Conservation (phyloP, 2,797 vertebrate genomes). For the Nasua narica region DNA sequence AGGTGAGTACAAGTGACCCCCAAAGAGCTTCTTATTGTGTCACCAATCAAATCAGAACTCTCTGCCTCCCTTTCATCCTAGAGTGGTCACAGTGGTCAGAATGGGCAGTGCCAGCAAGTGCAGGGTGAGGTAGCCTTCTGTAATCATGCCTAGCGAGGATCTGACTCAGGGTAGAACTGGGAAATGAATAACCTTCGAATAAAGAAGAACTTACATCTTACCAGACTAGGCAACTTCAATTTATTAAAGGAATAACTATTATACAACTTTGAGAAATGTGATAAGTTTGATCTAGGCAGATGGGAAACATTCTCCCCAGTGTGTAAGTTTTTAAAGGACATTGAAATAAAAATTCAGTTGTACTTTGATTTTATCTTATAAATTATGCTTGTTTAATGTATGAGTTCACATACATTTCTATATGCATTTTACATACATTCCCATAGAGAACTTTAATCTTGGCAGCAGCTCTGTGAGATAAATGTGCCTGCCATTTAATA, state of each 20-base stretch:
- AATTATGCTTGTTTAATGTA: not conserved
- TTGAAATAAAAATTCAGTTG: not conserved
- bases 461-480: not conserved
- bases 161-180: not conserved
- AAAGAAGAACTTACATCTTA: not conserved
- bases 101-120: not conserved
- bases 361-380: not conserved
- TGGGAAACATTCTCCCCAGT: not conserved
- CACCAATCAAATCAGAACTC: not conserved
- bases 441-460: not conserved
- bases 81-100: no score
- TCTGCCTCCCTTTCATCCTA: not conserved
- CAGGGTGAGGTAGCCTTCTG: not conserved
- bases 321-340: not conserved
- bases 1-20: not conserved
- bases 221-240: not conserved
- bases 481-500: slow-evolving; percentile 1
- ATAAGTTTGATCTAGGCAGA: not conserved
- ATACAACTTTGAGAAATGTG: not conserved
- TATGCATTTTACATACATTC: not conserved
- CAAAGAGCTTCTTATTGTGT: not conserved
- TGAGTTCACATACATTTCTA: not conserved
- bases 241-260: not conserved
- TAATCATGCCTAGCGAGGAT: not conserved
- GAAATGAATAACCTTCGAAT: not conserved